A percentile compares a stretch with the other conserved stretches of the same genome.
phyloP scores from a whole-genome alignment of 2,888 invertebrate genomes.

The Stenurella melanura region DNA sequence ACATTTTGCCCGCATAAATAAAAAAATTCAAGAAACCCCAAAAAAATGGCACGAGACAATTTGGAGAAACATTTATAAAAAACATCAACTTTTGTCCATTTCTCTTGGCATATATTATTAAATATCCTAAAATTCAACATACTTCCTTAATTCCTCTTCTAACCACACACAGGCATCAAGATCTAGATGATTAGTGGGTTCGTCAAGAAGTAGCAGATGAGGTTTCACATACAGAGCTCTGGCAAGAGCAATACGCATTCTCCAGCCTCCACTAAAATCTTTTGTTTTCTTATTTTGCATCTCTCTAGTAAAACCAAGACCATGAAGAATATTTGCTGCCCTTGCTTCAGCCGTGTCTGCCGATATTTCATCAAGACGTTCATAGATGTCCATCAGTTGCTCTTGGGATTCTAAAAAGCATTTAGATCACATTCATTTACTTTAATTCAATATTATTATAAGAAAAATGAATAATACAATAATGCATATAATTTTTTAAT shows the following conservation, averaged over 20 bases:
- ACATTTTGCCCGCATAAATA: too few species aligned
- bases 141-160: conserved; percentile 96
- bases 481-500: too few species aligned
- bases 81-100: neutral
- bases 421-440: too few species aligned
- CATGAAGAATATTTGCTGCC: conserved; percentile 95
- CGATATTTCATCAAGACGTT: conserved; percentile 96
- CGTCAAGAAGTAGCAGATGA: conserved; percentile 95
- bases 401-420: conserved; percentile 86
- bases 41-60: too few species aligned
- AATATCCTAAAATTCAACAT: conserved; percentile 61
- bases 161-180: conserved; percentile 99
- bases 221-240: conserved; percentile 98
- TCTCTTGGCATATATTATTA: neutral
- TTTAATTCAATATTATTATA: too few species aligned
- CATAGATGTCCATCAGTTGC: conserved; percentile 97
- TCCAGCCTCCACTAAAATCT: conserved; percentile 96
- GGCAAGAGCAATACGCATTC: conserved; percentile 98
- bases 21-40: neutral
- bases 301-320: conserved; percentile 93
- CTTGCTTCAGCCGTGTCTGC: conserved; percentile 96
- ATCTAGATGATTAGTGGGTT: conserved; percentile 97
- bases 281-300: conserved; percentile 92
- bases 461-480: too few species aligned
- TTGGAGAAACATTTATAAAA: neutral